phyloP scores from a whole-genome alignment of 23 tunicate genomes.

The Clavelina lepadiformis region DNA sequence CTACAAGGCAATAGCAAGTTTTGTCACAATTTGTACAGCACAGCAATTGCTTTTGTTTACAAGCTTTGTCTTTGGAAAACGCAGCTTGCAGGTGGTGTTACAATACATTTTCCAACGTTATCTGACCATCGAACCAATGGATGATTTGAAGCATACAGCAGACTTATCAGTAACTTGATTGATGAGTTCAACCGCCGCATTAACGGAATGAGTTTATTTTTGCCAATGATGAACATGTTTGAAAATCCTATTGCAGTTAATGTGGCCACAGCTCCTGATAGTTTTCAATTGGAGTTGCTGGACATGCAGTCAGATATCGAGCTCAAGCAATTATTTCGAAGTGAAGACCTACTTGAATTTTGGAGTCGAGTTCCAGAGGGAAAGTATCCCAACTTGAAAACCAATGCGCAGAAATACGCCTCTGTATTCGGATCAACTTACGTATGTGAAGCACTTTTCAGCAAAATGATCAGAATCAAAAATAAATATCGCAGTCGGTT shows the following conservation, averaged over 20 bases:
- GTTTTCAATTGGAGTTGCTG: background rate
- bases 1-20: slow-evolving; percentile 37
- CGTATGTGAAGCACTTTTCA: slow-evolving; percentile 11
- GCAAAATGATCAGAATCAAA: background rate
- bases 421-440: slow-evolving; percentile 12
- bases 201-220: no score
- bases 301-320: background rate
- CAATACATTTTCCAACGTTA: slow-evolving; percentile 18
- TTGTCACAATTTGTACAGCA: slow-evolving; percentile 20
- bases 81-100: slow-evolving; percentile 30
- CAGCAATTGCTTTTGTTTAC: slow-evolving; percentile 17
- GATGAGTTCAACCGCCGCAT: no score
- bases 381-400: background rate
- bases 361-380: background rate
- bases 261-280: slow-evolving; percentile 4
- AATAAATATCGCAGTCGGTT: background rate
- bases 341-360: background rate
- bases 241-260: slow-evolving; percentile 3
- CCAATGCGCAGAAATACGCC: background rate
- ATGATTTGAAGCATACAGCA: no score
- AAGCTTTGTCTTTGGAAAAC: slow-evolving; percentile 23
- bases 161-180: no score
- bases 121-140: no score
- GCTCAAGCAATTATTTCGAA: slow-evolving; percentile 1
- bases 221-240: slow-evolving; percentile 1